These are phyloP conservation scores for Corvus cornix DNA, from an alignment of 2,113 vertebrate species.

Conservation along the genomic window DNA sequence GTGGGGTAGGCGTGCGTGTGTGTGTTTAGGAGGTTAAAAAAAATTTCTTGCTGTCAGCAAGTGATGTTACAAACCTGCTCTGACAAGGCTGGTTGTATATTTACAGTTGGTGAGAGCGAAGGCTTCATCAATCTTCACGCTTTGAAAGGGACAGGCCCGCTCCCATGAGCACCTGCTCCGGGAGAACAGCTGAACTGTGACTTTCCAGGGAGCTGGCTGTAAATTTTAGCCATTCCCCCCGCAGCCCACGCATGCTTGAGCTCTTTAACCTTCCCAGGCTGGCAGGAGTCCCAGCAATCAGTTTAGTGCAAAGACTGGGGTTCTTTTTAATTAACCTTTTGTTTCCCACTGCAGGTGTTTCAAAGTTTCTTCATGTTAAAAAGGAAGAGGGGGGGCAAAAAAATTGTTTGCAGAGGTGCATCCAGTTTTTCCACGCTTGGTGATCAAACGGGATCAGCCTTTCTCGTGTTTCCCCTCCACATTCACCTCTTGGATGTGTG, in stretches of 20 bases:
- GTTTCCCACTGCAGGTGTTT: constrained; percentile 65
- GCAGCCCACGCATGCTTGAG: constrained; percentile 56
- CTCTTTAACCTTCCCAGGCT: constrained; percentile 72
- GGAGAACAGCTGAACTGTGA: constrained; percentile 79
- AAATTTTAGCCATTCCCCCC: constrained; percentile 67
- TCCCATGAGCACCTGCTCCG: constrained; percentile 75
- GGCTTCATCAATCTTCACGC: constrained; percentile 77
- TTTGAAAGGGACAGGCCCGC: constrained; percentile 68
- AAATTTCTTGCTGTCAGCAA: constrained; percentile 67
- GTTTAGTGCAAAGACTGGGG: constrained; percentile 57
- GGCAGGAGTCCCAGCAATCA: constrained; percentile 65
- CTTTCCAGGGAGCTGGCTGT: constrained; percentile 69
- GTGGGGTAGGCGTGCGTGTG: background rate
- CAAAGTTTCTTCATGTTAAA: constrained; percentile 28
- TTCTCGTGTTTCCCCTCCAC: background rate
- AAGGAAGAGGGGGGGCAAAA: background rate
- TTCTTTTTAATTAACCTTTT: constrained; percentile 73
- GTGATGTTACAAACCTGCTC: constrained; percentile 74
- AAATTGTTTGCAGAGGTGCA: background rate
- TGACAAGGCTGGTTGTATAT: constrained; percentile 81
- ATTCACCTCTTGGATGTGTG: background rate
- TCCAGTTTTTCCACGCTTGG: background rate
- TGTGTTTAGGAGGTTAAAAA: constrained; percentile 63
- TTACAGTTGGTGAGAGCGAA: constrained; percentile 79
- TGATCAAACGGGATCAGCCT: constrained; percentile 4